Conservation (phyloP, 2,888 invertebrate species). For the Callinectes sapidus region DNA sequence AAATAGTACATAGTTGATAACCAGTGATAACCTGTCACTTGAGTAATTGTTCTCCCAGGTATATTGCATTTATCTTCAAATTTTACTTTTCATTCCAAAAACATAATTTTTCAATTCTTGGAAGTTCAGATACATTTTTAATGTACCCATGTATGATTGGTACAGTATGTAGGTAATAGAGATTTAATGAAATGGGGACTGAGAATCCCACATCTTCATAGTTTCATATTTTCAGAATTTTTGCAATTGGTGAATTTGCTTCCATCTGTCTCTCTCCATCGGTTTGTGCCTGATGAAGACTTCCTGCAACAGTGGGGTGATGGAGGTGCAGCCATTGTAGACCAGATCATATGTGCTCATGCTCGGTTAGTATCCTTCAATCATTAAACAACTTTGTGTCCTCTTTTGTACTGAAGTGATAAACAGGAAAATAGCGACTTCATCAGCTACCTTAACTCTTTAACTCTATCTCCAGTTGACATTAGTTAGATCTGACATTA, state of each 20-base stretch:
- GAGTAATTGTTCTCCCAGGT: too few species aligned
- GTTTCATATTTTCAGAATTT: conserved; percentile 75
- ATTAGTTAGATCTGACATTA: not conserved
- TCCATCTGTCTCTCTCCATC: conserved; percentile 76
- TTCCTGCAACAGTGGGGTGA: conserved; percentile 80
- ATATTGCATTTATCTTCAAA: too few species aligned
- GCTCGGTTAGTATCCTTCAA: not conserved
- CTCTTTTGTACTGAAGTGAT: not conserved
- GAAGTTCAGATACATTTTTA: too few species aligned
- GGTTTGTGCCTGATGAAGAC: conserved; percentile 77
- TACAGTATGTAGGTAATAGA: not conserved
- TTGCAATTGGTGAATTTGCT: conserved; percentile 77
- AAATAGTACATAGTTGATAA: too few species aligned
- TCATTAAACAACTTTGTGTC: not conserved
- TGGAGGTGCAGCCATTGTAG: conserved; percentile 93
- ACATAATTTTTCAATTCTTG: too few species aligned
- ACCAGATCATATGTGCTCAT: conserved; percentile 86
- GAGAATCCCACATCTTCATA: not conserved
- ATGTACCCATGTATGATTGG: not conserved
- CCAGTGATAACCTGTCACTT: too few species aligned
- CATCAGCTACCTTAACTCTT: too few species aligned
- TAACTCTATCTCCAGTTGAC: not conserved
- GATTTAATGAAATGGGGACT: not conserved
- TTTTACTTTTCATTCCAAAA: too few species aligned
- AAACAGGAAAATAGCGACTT: not conserved